phyloP scores from a whole-genome alignment of 2,113 vertebrate genomes.

The Nycticebus coucang region DNA sequence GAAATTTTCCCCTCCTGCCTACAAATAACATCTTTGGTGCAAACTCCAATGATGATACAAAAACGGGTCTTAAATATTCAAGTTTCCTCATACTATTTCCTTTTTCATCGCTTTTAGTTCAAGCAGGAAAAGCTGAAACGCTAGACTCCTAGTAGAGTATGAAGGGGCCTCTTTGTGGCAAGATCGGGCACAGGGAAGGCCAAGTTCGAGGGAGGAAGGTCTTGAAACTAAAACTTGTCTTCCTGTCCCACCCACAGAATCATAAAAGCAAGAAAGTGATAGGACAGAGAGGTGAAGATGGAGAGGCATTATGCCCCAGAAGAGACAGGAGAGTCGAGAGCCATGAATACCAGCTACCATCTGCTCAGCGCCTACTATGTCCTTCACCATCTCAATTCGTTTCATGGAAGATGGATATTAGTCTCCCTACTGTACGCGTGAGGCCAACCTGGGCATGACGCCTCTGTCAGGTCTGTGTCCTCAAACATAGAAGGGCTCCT shows the following conservation, averaged over 20 bases:
- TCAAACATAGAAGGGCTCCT: neutral
- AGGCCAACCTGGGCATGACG: neutral
- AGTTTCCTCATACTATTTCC: neutral
- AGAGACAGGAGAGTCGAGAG: neutral
- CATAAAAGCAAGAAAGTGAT: neutral
- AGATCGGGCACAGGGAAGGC: neutral
- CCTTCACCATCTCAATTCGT: neutral
- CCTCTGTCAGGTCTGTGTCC: neutral
- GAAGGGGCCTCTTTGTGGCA: neutral
- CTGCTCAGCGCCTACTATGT: neutral
- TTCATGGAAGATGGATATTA: neutral
- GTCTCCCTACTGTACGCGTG: neutral
- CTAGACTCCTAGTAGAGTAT: neutral
- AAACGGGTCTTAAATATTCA: slow-evolving; percentile 22
- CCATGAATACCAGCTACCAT: neutral
- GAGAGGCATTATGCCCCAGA: neutral
- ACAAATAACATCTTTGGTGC: neutral
- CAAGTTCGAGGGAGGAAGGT: neutral
- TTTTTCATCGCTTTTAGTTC: neutral
- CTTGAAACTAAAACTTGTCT: neutral
- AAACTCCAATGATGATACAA: slow-evolving; percentile 12
- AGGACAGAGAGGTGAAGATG: neutral
- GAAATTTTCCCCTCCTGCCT: neutral
- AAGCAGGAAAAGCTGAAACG: neutral
- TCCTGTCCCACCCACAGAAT: neutral